phyloP scores from a whole-genome alignment of 2,888 invertebrate genomes.

The Drosophila leonis region DNA sequence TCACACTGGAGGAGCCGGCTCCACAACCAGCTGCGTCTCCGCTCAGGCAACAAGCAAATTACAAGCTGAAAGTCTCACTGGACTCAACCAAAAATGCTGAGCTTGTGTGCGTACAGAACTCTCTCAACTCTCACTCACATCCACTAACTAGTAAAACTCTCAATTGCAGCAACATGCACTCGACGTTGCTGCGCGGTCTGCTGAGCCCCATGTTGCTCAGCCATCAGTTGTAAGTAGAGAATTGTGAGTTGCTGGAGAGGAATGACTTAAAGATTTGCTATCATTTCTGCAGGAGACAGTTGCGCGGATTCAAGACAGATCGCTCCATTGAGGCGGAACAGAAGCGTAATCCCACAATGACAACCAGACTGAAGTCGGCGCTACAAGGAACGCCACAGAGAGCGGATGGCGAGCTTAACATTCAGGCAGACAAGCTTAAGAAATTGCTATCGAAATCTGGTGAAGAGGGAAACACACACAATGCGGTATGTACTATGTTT shows the following conservation, averaged over 20 bases:
- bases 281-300: conserved; percentile 67
- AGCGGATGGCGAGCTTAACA: conserved; percentile 64
- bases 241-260: too few species aligned
- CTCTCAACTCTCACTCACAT: too few species aligned
- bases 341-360: conserved; percentile 90
- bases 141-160: neutral
- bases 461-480: conserved; percentile 58
- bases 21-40: conserved; percentile 30
- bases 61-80: conserved; percentile 66
- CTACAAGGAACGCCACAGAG: conserved; percentile 72
- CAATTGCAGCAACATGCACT: conserved; percentile 53
- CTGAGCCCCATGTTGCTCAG: conserved; percentile 54
- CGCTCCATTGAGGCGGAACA: conserved; percentile 90
- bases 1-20: conserved; percentile 61
- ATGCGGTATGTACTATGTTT: conserved; percentile 52
- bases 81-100: conserved; percentile 36
- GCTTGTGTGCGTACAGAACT: conserved; percentile 54
- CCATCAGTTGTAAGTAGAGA: conserved; percentile 68
- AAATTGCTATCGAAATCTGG: conserved; percentile 72
- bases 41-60: conserved; percentile 50
- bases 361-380: conserved; percentile 88
- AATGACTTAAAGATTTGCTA: neutral
- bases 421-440: conserved; percentile 78
- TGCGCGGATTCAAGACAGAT: conserved; percentile 92
- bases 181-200: conserved; percentile 52